A percentile compares a stretch with the other conserved stretches of the same genome.
phyloP scores from a whole-genome alignment of 2,113 vertebrate genomes.

The Pituophis catenifer region DNA sequence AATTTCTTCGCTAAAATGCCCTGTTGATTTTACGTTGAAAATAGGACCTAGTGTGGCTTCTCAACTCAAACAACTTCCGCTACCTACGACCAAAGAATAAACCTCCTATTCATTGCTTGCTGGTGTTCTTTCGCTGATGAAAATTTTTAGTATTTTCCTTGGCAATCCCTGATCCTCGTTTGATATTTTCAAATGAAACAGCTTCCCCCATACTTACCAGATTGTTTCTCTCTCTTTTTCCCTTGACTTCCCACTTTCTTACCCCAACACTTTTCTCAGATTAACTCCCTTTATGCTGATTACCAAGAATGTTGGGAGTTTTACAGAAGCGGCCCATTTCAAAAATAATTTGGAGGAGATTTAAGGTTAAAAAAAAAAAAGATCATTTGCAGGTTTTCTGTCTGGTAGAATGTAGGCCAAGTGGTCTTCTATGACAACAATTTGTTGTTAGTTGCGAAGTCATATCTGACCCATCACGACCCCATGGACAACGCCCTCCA shows the following conservation, averaged over 20 bases:
- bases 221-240: slow-evolving; percentile 40
- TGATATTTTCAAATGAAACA: slow-evolving; percentile 61
- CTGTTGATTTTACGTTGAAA: slow-evolving; percentile 41
- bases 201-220: slow-evolving; percentile 60
- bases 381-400: slow-evolving; percentile 44
- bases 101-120: slow-evolving; percentile 63
- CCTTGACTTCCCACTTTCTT: background rate
- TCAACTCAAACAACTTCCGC: slow-evolving; percentile 49
- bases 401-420: slow-evolving; percentile 9
- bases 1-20: slow-evolving; percentile 10
- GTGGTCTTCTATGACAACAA: slow-evolving; percentile 21
- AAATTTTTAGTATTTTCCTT: slow-evolving; percentile 66
- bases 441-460: background rate
- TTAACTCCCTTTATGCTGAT: slow-evolving; percentile 50
- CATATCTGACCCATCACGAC: too few species aligned
- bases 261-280: slow-evolving; percentile 34
- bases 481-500: too few species aligned
- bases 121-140: slow-evolving; percentile 62
- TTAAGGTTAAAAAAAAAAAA: slow-evolving; percentile 8
- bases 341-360: slow-evolving; percentile 35
- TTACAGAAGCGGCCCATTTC: slow-evolving; percentile 44
- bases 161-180: slow-evolving; percentile 57
- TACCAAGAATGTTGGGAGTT: slow-evolving; percentile 56
- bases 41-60: slow-evolving; percentile 38
- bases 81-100: slow-evolving; percentile 55